Evolutionary conservation across 2,797 vertebrate genomes (phyloP).

Genomic region (Rousettus madagascariensis): DNA sequence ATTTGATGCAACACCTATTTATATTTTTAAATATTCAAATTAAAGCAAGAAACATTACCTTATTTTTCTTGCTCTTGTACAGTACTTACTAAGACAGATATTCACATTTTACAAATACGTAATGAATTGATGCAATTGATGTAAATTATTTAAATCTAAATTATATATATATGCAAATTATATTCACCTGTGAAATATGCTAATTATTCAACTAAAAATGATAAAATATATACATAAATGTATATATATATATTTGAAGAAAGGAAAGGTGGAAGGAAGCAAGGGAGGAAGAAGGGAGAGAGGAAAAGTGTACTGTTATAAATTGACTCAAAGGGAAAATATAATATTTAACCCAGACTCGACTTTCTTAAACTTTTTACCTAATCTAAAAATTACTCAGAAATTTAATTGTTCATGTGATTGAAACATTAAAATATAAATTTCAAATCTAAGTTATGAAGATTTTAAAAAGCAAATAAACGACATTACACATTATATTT

Average conservation of each 20-base stretch:
- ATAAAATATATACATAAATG: not conserved
- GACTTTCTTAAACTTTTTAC: not conserved
- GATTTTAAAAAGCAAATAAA: not conserved
- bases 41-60: not conserved
- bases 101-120: not conserved
- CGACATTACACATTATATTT: not conserved
- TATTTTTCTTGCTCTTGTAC: not conserved
- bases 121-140: not conserved
- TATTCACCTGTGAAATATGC: not conserved
- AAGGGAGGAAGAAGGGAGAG: too few species aligned
- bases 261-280: not conserved
- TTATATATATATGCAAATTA: not conserved
- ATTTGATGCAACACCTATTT: not conserved
- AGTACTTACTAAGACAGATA: not conserved
- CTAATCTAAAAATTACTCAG: not conserved
- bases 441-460: not conserved
- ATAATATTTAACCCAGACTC: not conserved
- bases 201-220: not conserved
- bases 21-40: not conserved
- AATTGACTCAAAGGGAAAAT: not conserved
- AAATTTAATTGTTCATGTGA: not conserved
- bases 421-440: not conserved
- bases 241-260: not conserved
- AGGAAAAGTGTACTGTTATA: not conserved
- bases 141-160: not conserved